Percentiles rank a stretch among this genome's conserved stretches.
Conservation (phyloP, 35 echinoderm and acorn worm genomes). For the Heliocidaris erythrogramma region DNA sequence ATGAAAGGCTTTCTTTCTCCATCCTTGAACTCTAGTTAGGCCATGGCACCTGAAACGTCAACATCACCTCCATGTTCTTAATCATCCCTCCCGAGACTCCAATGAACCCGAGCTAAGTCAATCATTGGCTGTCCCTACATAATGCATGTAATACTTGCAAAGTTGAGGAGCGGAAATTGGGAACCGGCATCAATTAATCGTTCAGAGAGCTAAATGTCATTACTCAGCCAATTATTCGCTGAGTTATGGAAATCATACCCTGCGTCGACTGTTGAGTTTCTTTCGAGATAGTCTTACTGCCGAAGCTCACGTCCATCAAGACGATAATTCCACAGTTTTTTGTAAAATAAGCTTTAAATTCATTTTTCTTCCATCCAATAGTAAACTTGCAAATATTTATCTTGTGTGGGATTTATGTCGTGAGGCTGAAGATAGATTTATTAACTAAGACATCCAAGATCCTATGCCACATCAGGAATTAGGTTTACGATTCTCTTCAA, state of each 20-base stretch:
- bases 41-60: not conserved
- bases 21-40: not conserved
- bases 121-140: not conserved
- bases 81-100: not conserved
- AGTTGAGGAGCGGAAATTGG: slow-evolving; percentile 14
- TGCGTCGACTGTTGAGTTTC: not conserved
- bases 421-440: too few species aligned
- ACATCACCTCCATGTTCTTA: not conserved
- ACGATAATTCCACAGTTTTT: not conserved
- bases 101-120: not conserved
- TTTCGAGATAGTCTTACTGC: not conserved
- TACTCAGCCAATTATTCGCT: slow-evolving; percentile 42
- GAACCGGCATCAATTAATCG: slow-evolving; percentile 29
- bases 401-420: not conserved
- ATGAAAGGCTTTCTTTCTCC: not conserved
- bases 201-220: not conserved
- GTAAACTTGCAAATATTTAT: not conserved
- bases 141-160: not conserved
- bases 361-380: too few species aligned
- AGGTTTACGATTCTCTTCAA: too few species aligned
- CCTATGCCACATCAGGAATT: not conserved
- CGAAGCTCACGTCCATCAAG: not conserved
- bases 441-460: not conserved
- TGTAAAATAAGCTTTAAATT: too few species aligned
- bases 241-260: not conserved